Conservation (phyloP, 2,113 vertebrate species). For the Gavialis gangeticus region DNA sequence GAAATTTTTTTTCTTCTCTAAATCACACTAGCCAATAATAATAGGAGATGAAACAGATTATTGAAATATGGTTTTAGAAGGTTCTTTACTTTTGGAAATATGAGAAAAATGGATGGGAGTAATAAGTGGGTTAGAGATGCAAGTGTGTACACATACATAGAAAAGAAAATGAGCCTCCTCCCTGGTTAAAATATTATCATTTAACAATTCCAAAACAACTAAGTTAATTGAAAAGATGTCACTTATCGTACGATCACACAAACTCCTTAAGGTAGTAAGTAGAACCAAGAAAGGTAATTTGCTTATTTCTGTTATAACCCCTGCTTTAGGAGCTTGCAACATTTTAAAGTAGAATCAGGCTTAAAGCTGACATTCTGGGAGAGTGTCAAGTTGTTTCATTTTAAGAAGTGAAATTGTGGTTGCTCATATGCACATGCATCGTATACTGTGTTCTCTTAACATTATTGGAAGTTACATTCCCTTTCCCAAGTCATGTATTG, state of each 20-base stretch:
- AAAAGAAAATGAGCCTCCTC: neutral
- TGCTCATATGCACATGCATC: neutral
- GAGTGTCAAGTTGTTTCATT: neutral
- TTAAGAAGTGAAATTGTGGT: neutral
- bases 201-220: neutral
- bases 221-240: neutral
- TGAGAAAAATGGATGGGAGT: too few relatives aligned
- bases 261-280: neutral
- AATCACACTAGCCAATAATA: neutral
- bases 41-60: neutral
- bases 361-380: neutral
- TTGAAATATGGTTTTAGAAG: neutral
- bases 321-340: neutral
- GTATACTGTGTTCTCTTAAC: neutral
- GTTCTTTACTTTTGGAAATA: neutral
- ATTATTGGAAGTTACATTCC: neutral
- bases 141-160: neutral
- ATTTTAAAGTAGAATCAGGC: neutral
- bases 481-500: too few relatives aligned
- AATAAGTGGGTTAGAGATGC: neutral
- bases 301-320: neutral
- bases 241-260: neutral
- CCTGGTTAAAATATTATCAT: neutral
- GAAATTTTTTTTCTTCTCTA: neutral
- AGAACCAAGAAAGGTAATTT: neutral